Evolutionary conservation across 2,888 invertebrate genomes (phyloP).

Genomic region (Sinodicranocentrus sp.): DNA sequence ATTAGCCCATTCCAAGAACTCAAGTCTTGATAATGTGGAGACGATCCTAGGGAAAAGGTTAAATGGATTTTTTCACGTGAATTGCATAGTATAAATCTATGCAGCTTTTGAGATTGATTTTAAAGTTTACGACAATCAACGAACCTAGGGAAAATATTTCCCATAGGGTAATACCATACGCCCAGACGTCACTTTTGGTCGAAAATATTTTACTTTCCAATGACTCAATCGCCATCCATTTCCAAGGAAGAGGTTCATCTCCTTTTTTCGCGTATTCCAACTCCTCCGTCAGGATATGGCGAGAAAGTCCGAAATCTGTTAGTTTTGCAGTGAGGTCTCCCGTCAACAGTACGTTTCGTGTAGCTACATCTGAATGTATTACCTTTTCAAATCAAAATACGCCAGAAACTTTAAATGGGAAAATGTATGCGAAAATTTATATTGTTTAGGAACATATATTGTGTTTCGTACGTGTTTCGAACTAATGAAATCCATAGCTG

Average conservation of each 20-base stretch:
- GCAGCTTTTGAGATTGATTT: too few species aligned
- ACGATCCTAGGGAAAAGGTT: background rate
- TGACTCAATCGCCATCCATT: slow-evolving; percentile 35
- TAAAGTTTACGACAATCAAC: background rate
- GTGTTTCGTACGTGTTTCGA: slow-evolving; percentile 30
- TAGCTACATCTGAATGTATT: slow-evolving; percentile 34
- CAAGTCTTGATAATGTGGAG: too few species aligned
- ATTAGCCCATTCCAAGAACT: too few species aligned
- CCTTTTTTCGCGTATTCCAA: slow-evolving; percentile 13
- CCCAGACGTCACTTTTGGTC: slow-evolving; percentile 14
- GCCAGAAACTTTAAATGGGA: background rate
- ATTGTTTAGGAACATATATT: background rate
- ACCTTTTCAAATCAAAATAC: slow-evolving; percentile 22
- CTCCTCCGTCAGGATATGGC: slow-evolving; percentile 9
- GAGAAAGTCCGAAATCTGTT: slow-evolving; percentile 39
- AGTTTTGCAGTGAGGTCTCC: slow-evolving; percentile 16
- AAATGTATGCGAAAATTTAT: too few species aligned
- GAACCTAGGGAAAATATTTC: slow-evolving; percentile 31
- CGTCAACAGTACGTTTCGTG: slow-evolving; percentile 25
- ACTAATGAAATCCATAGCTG: slow-evolving; percentile 31
- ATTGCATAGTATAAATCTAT: too few species aligned
- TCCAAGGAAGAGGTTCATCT: slow-evolving; percentile 38
- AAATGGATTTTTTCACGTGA: too few species aligned
- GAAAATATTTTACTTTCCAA: slow-evolving; percentile 7
- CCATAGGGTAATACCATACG: slow-evolving; percentile 2